phyloP scores from a whole-genome alignment of 2,113 vertebrate genomes.

The Grallaria varia region DNA sequence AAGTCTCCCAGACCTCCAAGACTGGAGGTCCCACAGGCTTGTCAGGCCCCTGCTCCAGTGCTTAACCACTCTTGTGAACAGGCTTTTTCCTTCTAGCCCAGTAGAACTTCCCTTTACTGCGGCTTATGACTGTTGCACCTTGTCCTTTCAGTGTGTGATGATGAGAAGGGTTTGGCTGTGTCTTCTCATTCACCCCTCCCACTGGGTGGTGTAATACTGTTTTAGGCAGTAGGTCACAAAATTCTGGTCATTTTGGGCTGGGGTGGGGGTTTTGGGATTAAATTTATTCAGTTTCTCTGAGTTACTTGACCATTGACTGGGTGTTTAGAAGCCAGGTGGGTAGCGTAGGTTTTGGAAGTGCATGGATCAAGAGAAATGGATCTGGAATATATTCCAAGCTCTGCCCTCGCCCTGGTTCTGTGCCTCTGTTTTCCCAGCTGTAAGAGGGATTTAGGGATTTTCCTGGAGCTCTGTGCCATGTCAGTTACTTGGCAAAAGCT shows the following conservation, averaged over 20 bases:
- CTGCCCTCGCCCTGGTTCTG: background rate
- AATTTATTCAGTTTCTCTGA: background rate
- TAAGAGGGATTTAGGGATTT: background rate
- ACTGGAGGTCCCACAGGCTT: background rate
- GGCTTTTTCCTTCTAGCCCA: background rate
- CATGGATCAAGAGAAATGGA: background rate
- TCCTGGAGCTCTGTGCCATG: background rate
- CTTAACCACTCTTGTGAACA: slow-evolving; percentile 43
- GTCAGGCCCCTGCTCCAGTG: background rate
- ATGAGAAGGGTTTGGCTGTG: background rate
- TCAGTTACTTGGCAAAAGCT: background rate
- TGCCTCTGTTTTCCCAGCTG: background rate
- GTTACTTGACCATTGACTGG: background rate
- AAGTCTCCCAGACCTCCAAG: background rate
- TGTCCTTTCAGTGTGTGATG: background rate
- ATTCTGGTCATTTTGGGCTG: background rate
- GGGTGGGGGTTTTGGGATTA: background rate
- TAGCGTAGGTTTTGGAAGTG: background rate
- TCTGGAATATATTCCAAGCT: background rate
- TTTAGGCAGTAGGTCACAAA: background rate
- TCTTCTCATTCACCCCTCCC: background rate
- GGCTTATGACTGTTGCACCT: background rate
- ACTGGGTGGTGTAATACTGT: background rate
- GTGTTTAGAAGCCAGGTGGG: background rate
- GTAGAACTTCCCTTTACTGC: background rate